A percentile compares a stretch with the other conserved stretches of the same genome.
These are phyloP conservation scores for Amia ocellicauda DNA, from an alignment of 2,113 vertebrate genomes.

Conservation along the genomic window DNA sequence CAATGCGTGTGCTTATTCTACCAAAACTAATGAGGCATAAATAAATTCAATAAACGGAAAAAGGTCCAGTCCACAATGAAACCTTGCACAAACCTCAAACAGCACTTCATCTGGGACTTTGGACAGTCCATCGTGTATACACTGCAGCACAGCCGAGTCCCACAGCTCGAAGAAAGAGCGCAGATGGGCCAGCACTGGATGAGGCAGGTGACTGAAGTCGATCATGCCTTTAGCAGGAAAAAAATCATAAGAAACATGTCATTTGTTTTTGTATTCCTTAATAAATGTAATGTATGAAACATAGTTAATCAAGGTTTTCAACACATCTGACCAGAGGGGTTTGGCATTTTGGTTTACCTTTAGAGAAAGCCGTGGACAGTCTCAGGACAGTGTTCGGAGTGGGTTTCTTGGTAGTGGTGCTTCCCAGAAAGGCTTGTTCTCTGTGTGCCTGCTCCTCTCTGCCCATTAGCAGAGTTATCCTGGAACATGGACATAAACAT, in stretches of 20 bases:
- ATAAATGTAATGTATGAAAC: too few species aligned
- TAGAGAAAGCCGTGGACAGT: slow-evolving; percentile 84
- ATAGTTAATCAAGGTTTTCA: too few species aligned
- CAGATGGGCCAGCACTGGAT: slow-evolving; percentile 83
- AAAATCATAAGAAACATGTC: slow-evolving; percentile 18
- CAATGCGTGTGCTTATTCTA: too few species aligned
- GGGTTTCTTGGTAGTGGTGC: slow-evolving; percentile 59
- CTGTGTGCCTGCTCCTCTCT: slow-evolving; percentile 74
- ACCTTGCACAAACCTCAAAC: slow-evolving; percentile 58
- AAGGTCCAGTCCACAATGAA: too few species aligned
- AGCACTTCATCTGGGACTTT: slow-evolving; percentile 74
- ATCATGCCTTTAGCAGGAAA: slow-evolving; percentile 68
- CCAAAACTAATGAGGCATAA: too few species aligned
- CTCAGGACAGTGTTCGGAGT: slow-evolving; percentile 72
- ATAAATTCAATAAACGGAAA: too few species aligned
- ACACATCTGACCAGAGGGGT: too few species aligned
- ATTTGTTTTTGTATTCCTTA: neutral
- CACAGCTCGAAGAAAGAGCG: slow-evolving; percentile 86
- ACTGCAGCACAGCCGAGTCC: slow-evolving; percentile 74
- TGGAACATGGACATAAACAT: slow-evolving; percentile 43
- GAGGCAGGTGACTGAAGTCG: slow-evolving; percentile 78
- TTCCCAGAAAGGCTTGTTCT: slow-evolving; percentile 58
- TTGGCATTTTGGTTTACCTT: slow-evolving; percentile 68
- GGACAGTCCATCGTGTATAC: slow-evolving; percentile 73
- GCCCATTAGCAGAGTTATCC: slow-evolving; percentile 80